Evolutionary conservation across 2,888 invertebrate species (phyloP).

Genomic region (Macrosiphum euphorbiae): DNA sequence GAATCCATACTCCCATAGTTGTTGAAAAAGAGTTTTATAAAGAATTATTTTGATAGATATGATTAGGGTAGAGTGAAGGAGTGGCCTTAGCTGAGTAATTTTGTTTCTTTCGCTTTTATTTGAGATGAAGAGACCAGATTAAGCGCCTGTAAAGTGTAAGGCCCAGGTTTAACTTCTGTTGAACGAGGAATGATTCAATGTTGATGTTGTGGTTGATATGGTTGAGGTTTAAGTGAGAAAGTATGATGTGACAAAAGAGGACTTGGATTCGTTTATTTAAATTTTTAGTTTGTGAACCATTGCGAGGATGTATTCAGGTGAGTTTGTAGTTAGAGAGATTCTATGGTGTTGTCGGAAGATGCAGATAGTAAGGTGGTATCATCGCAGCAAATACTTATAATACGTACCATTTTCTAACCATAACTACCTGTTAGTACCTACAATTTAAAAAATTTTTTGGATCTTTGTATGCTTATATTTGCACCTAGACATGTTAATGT

Average conservation of each 20-base stretch:
- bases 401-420: not conserved
- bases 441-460: not conserved
- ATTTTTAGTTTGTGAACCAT: too few species aligned
- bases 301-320: too few species aligned
- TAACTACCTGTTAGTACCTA: too few species aligned
- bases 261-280: conserved; percentile 40
- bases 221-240: conserved; percentile 21
- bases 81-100: not conserved
- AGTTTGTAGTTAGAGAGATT: too few species aligned
- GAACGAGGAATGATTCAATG: not conserved
- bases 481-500: not conserved
- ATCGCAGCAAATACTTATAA: not conserved
- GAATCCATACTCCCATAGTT: not conserved
- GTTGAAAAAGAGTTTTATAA: conserved; percentile 12
- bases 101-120: not conserved
- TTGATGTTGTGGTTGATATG: not conserved
- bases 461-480: not conserved
- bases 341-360: too few species aligned
- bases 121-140: not conserved
- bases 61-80: not conserved
- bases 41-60: not conserved
- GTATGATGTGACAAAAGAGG: not conserved
- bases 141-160: not conserved
- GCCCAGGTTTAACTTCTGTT: not conserved
- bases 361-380: too few species aligned